Conservation (phyloP, 1,140 invertebrate species). For the Chrysomallon squamiferum region DNA sequence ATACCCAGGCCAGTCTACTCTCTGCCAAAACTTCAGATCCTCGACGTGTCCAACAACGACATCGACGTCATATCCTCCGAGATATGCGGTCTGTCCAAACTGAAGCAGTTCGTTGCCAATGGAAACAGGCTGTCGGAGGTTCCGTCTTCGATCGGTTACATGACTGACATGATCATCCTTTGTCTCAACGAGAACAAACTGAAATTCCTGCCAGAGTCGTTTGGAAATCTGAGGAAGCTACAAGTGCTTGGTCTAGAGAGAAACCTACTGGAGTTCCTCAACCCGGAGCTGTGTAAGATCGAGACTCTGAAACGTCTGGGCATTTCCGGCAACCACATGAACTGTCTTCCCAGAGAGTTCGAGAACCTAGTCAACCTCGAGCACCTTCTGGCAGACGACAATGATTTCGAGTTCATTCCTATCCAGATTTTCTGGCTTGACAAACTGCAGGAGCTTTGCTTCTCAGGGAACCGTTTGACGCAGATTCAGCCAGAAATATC, state of each 20-base stretch:
- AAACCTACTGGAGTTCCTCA: conserved; percentile 53
- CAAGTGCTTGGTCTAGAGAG: conserved; percentile 45
- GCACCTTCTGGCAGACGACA: conserved; percentile 56
- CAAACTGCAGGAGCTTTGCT: conserved; percentile 43
- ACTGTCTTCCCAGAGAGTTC: conserved; percentile 54
- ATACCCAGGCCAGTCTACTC: conserved; percentile 39
- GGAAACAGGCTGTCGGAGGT: conserved; percentile 45
- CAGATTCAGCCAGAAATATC: conserved; percentile 48
- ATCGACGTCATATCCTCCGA: conserved; percentile 43
- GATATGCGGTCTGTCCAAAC: conserved; percentile 33
- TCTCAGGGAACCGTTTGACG: conserved; percentile 51
- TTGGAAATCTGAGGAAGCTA: conserved; percentile 18
- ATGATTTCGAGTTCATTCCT: conserved; percentile 60
- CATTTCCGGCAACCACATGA: conserved; percentile 57
- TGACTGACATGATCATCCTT: conserved; percentile 39
- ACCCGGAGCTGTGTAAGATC: conserved; percentile 51
- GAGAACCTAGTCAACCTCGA: conserved; percentile 51
- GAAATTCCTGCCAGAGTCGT: conserved; percentile 31
- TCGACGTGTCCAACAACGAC: conserved; percentile 55
- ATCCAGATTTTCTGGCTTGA: conserved; percentile 57
- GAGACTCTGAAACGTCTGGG: conserved; percentile 45
- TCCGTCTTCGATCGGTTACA: conserved; percentile 38
- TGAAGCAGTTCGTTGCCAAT: conserved; percentile 46
- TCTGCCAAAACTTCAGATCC: conserved; percentile 38
- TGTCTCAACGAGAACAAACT: conserved; percentile 53